Evolutionary conservation across 2,797 vertebrate species (phyloP).

Genomic region (Brachyalestes nurse): DNA sequence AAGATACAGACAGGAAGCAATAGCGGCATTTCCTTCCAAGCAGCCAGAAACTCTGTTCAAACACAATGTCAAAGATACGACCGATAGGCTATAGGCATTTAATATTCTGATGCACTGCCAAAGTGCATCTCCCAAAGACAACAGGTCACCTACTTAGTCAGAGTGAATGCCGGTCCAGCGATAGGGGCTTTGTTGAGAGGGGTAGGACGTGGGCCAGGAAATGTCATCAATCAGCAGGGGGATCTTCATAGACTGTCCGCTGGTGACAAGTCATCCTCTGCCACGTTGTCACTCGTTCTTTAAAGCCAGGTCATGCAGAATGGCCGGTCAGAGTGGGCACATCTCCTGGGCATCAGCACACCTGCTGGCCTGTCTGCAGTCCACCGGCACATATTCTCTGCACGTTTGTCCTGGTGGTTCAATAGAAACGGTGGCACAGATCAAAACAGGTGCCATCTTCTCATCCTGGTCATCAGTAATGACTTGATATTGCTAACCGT

Average conservation of each 20-base stretch:
- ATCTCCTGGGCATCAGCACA: constrained; percentile 76
- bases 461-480: not conserved
- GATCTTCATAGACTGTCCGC: constrained; percentile 59
- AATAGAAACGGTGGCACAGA: constrained; percentile 1
- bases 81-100: constrained; percentile 76
- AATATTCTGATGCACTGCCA: constrained; percentile 79
- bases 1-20: constrained; percentile 12
- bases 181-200: constrained; percentile 61
- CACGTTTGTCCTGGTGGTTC: constrained; percentile 40
- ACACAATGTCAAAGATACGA: constrained; percentile 78
- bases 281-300: constrained; percentile 63
- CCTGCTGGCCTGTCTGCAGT: constrained; percentile 75
- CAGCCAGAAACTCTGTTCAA: constrained; percentile 54
- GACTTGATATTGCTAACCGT: not conserved
- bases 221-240: constrained; percentile 73
- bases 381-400: constrained; percentile 63
- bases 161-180: constrained; percentile 66
- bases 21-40: constrained; percentile 17
- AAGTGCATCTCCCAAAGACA: constrained; percentile 74
- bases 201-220: constrained; percentile 75
- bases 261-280: constrained; percentile 63
- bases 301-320: constrained; percentile 55
- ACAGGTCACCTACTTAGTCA: constrained; percentile 74
- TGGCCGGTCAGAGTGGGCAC: constrained; percentile 68
- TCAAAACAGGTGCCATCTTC: not conserved